Base-by-base conservation (phyloP, 2,797 vertebrate genomes). In the Pipistrellus pipistrellus region DNA sequence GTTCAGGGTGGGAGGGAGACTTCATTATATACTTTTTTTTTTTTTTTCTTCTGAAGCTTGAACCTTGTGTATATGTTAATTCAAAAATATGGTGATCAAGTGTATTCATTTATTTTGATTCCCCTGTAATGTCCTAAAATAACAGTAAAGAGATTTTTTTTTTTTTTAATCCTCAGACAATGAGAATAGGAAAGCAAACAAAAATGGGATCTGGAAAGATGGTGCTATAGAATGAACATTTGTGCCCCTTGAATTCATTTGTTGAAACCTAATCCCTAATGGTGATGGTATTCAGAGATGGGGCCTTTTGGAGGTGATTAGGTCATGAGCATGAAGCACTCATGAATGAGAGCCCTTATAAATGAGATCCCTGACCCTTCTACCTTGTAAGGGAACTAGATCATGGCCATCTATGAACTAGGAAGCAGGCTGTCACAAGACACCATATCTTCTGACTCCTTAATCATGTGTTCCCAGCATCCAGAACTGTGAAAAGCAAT, bases 101-200 rank as follows among this genome's bases (percentile, higher is more conserved):
- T 5, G 11, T 38, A 64, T 72, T 72, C 13, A 62, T 80, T 94
- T 94, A 15, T 53, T 94, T 80, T 73, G 32, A 86, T 59, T 35
- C 73, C 48, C 44, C 32, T 82, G 15, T 92, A 82, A 59, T 27
- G 20, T 53, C 55, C 27, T 85, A 85, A 82, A 81, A 51, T 88
- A 27, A 32, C 8, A 75, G 25, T 27, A 75, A 90, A 78, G 20
- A 4, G 6, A n/a, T 55, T 55, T 55, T 55, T 21, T 55, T 55
- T 55, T 21, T 21, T 55, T 55, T 55, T 21, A 55, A 55, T 55
- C 5, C 41, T 44, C 11, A 55, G 90, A 57, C 27, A 88, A 2
- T 46, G 32, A 85, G 35, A 87, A 46, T 59, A 57, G 15, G 75
- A 68, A 6, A 32, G 13, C 3, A 78, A 83, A 84, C 27, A 44